These are phyloP conservation scores for Morelia viridis DNA, from an alignment of 2,797 vertebrate genomes.

Conservation along the genomic window DNA sequence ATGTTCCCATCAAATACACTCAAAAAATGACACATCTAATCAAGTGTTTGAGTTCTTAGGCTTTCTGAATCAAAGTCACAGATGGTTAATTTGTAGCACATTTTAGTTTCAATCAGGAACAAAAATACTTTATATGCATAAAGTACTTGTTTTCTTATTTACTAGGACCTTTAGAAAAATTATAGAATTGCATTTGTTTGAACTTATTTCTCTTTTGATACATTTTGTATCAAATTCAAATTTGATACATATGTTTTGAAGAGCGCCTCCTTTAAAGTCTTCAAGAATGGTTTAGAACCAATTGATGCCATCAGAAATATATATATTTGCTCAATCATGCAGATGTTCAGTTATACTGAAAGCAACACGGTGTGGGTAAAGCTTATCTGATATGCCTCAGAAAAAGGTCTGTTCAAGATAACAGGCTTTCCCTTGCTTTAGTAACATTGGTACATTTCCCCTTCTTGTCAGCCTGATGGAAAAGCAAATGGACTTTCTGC, in stretches of 20 bases:
- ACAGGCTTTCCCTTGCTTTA: not conserved
- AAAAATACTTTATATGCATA: not conserved
- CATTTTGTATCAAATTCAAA: not conserved
- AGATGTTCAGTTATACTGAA: not conserved
- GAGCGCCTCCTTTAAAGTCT: not conserved
- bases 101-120: constrained; percentile 30
- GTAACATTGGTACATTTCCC: not conserved
- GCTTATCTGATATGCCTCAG: not conserved
- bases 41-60: not conserved
- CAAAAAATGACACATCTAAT: constrained; percentile 2
- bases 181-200: constrained; percentile 23
- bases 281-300: not conserved
- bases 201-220: constrained; percentile 13
- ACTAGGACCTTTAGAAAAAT: constrained; percentile 7
- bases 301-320: constrained; percentile 4
- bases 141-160: constrained; percentile 17
- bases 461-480: not conserved
- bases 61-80: constrained; percentile 29
- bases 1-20: not conserved
- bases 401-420: not conserved
- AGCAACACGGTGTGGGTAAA: not conserved
- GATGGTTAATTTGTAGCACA: constrained; percentile 20
- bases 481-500: not conserved
- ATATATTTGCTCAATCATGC: not conserved
- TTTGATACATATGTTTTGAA: not conserved